A percentile compares a stretch with the other conserved stretches of the same genome.
Conservation (phyloP, 2,113 vertebrate species). For the Emydocephalus ijimae region DNA sequence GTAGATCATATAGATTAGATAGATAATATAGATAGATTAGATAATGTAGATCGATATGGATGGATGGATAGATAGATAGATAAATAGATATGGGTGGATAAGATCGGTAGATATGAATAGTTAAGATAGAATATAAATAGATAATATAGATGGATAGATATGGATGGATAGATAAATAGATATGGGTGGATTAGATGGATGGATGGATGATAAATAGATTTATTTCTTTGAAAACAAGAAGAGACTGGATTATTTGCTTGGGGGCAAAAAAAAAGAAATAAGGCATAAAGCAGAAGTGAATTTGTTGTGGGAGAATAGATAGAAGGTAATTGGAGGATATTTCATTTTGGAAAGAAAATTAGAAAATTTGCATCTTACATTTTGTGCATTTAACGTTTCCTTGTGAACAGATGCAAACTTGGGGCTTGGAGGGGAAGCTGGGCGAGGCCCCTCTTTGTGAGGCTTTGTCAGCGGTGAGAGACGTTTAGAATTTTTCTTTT, state of each 20-base stretch:
- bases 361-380: background rate
- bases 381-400: conserved; percentile 12
- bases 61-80: no score
- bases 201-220: no score
- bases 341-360: conserved; percentile 39
- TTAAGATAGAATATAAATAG: no score
- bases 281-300: conserved; percentile 20
- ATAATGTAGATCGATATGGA: no score
- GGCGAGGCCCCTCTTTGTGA: background rate
- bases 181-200: no score
- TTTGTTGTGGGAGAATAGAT: conserved; percentile 37
- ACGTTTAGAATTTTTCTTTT: background rate
- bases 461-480: background rate
- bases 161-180: no score
- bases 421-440: background rate
- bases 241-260: background rate
- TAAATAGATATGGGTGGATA: no score
- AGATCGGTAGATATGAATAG: no score
- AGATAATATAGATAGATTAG: no score
- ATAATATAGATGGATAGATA: no score
- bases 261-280: background rate
- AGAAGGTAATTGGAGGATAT: background rate
- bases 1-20: no score
- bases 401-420: conserved; percentile 50
- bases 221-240: background rate